Conservation (phyloP, 2,888 invertebrate species). For the Apotomis turbidana region DNA sequence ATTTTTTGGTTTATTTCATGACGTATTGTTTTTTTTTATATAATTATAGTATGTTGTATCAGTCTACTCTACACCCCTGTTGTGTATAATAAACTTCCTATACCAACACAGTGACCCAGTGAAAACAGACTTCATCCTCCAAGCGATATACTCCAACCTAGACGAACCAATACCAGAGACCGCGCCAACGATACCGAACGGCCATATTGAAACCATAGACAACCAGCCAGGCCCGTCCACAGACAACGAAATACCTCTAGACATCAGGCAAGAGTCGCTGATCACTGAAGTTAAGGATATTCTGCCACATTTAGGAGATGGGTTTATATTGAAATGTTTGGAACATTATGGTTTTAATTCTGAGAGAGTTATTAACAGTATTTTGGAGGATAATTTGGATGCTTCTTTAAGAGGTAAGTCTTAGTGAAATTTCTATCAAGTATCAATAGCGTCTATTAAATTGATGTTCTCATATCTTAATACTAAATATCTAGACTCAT, state of each 20-base stretch:
- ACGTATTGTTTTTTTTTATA: too few relatives aligned
- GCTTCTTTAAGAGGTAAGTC: conserved; percentile 65
- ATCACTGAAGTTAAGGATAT: conserved; percentile 89
- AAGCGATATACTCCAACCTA: conserved; percentile 78
- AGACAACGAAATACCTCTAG: conserved; percentile 72
- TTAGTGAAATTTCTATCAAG: neutral
- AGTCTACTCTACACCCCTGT: neutral
- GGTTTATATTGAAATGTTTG: conserved; percentile 88
- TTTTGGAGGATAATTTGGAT: conserved; percentile 88
- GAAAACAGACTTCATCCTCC: conserved; percentile 81
- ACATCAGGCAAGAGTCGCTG: conserved; percentile 75
- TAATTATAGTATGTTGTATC: too few relatives aligned
- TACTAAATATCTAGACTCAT: too few relatives aligned
- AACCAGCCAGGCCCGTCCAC: conserved; percentile 48
- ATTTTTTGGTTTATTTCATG: too few relatives aligned
- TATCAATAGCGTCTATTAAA: neutral
- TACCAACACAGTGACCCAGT: conserved; percentile 74
- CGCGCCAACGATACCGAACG: conserved; percentile 53
- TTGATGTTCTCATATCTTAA: too few relatives aligned
- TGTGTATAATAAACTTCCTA: conserved; percentile 17
- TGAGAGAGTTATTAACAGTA: conserved; percentile 91
- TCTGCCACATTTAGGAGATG: conserved; percentile 92
- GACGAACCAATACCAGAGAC: conserved; percentile 67
- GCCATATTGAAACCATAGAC: conserved; percentile 56
- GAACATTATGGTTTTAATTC: conserved; percentile 90